Base-by-base conservation (phyloP, 1,140 invertebrate genomes). In the Cyrtorhinus lividipennis region DNA sequence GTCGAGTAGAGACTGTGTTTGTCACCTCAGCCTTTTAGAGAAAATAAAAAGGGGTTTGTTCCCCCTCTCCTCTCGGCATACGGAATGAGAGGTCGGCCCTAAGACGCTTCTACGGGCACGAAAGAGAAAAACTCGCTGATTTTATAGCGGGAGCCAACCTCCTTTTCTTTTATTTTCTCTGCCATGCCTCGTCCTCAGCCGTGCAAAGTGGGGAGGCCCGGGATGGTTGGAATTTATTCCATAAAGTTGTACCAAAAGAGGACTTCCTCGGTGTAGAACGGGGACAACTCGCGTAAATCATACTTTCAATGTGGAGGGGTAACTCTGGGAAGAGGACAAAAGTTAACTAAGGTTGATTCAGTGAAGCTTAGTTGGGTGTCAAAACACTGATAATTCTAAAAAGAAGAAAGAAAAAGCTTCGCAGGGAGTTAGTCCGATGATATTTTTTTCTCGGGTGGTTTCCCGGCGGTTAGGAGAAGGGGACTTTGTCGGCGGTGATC, bases 341-440 rank as follows among this genome's bases (percentile, higher is more conserved):
- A 53, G 48, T 53, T 53, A 53, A 53, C 48, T 53, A 22, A 53
- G 48, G 8, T 53, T 53, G 48, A 53, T 53, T 53, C 48, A 53
- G 8, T 53, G 48, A 53, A 53, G 48, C 48, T 53, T 15, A 53
- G 48, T 53, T 53, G 18, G 48, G 48, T 53, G 48, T 53, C 48
- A 53, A 53, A 53, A 53, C 48, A 53, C 48, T 53, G 48, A 53
- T 53, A 53, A 53, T 53, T 53, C 48, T 13, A 53, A 3, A 53
- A 53, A 53, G n/a, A n/a, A n/a, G n/a, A n/a, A n/a, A n/a, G n/a
- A 38, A 38, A 38, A 8, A 5, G 5, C 30, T 38, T 15, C 30
- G 15, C 5, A 5, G 5, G 30, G 30, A 38, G 30, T 38, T 38
- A 8, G 30, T 5, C 15, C 30, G 15, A 38, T 8, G 30, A 38